Evolutionary conservation across 2,113 vertebrate species (phyloP).

Genomic region (Nettapus auritus): DNA sequence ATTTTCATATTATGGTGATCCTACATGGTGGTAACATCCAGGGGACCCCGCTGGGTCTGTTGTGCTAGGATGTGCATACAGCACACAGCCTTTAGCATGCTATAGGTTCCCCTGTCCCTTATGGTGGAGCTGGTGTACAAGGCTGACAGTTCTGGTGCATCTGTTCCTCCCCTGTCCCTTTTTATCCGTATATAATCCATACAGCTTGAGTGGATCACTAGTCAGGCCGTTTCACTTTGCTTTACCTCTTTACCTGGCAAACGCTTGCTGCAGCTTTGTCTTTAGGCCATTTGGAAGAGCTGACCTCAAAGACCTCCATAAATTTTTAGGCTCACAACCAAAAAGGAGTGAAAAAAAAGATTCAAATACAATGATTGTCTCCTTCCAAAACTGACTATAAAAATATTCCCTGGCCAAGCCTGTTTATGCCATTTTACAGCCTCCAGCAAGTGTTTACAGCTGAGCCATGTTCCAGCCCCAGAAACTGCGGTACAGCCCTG

Average conservation of each 20-base stretch:
- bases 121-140: background rate
- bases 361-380: background rate
- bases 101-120: background rate
- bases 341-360: background rate
- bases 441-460: slow-evolving; percentile 40
- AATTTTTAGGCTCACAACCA: background rate
- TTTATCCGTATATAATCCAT: background rate
- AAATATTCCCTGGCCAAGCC: background rate
- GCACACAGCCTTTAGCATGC: background rate
- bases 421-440: slow-evolving; percentile 8
- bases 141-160: background rate
- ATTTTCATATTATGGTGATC: background rate
- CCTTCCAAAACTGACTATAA: background rate
- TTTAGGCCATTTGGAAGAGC: background rate
- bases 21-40: background rate
- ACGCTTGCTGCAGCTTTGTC: background rate
- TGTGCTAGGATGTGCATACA: background rate
- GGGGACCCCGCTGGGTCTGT: background rate
- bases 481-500: background rate
- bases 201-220: background rate
- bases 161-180: background rate
- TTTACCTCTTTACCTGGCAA: background rate
- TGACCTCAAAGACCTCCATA: background rate
- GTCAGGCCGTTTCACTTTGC: background rate
- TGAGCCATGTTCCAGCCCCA: background rate